Evolutionary conservation across 2,888 invertebrate genomes (phyloP).

Genomic region (Agrochola litura): DNA sequence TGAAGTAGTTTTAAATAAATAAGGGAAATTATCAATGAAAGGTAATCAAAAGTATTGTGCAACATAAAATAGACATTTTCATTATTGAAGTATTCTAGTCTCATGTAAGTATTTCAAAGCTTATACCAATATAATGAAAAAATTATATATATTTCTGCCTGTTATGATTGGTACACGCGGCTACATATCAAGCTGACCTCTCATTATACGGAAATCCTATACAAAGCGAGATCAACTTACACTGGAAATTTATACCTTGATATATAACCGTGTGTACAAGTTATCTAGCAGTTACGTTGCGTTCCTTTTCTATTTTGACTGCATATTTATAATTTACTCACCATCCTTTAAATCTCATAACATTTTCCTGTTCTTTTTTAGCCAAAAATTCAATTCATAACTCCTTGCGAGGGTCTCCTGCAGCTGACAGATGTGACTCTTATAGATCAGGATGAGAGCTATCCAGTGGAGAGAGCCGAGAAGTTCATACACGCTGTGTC

Average conservation of each 20-base stretch:
- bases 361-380: slow-evolving; percentile 61
- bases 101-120: background rate
- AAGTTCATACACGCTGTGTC: slow-evolving; percentile 91
- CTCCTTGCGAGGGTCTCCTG: slow-evolving; percentile 93
- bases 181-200: too few relatives aligned
- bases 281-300: background rate
- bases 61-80: background rate
- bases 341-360: background rate
- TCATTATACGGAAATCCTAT: too few relatives aligned
- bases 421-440: slow-evolving; percentile 91
- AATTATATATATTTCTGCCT: background rate
- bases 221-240: too few relatives aligned
- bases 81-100: background rate
- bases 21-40: background rate
- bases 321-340: background rate
- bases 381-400: slow-evolving; percentile 92
- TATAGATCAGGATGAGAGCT: slow-evolving; percentile 90
- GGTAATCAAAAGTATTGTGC: background rate
- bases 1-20: background rate
- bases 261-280: background rate
- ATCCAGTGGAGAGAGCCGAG: slow-evolving; percentile 87
- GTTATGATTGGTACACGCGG: too few relatives aligned
- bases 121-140: background rate
- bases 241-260: too few relatives aligned
- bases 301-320: background rate